These are phyloP conservation scores for Drosophila miranda DNA, from an alignment of 1,140 invertebrate species.

Conservation along the genomic window DNA sequence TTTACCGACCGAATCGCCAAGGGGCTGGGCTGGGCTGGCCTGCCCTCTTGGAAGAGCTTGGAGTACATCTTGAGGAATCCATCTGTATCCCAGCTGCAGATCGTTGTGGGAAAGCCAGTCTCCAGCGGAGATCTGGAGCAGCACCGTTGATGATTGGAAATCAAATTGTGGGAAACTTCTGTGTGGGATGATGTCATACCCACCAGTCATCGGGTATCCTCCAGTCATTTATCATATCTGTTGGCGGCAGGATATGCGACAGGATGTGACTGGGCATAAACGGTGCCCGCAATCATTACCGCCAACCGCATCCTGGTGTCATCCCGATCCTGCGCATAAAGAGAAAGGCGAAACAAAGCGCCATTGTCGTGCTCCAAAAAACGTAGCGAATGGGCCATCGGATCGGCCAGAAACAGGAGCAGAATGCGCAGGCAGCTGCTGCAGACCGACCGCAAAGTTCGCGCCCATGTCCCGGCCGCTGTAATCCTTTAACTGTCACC, in stretches of 20 bases:
- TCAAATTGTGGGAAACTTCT: conserved; percentile 36
- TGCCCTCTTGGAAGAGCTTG: too few relatives aligned
- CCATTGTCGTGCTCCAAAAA: conserved; percentile 26
- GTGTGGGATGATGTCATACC: conserved; percentile 28
- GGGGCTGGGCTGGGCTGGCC: too few relatives aligned
- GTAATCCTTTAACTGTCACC: conserved; percentile 66
- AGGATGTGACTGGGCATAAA: conserved; percentile 68
- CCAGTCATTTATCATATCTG: conserved; percentile 56
- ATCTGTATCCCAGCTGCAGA: too few relatives aligned
- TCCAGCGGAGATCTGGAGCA: too few relatives aligned
- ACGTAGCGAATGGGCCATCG: conserved; percentile 34
- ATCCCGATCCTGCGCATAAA: conserved; percentile 10
- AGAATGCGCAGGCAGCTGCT: conserved; percentile 35
- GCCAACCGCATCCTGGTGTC: conserved; percentile 23
- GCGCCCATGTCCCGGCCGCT: conserved; percentile 68
- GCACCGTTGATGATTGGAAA: not conserved
- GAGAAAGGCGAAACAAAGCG: conserved; percentile 1
- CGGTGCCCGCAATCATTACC: conserved; percentile 14
- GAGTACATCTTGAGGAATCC: too few relatives aligned
- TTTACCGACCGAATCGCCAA: too few relatives aligned
- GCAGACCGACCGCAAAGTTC: conserved; percentile 58
- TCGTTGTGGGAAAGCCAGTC: too few relatives aligned
- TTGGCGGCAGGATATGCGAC: conserved; percentile 45
- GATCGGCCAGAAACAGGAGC: not conserved
- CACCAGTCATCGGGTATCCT: conserved; percentile 7